Percentiles rank a stretch among this genome's conserved stretches.
Conservation (phyloP, 2,888 invertebrate species). For the Leucoma salicis region DNA sequence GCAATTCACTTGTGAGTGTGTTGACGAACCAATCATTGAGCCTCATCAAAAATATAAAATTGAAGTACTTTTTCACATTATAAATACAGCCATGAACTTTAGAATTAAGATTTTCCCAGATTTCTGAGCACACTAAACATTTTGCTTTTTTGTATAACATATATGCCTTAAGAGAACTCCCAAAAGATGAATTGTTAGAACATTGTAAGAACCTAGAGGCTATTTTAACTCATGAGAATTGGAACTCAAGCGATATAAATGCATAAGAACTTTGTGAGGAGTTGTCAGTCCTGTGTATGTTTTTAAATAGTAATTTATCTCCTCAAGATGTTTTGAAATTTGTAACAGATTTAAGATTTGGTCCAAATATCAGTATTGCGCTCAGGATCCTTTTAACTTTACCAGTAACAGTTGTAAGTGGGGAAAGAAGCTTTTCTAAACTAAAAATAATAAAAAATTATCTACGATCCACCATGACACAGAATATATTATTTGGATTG, state of each 20-base stretch:
- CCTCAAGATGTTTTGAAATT: conserved; percentile 4
- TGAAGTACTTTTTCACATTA: conserved; percentile 9
- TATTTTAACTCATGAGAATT: conserved; percentile 7
- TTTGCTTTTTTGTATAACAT: background rate
- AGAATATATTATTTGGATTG: background rate
- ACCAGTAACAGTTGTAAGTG: conserved; percentile 8
- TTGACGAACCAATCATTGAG: conserved; percentile 10
- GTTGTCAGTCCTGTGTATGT: conserved; percentile 1
- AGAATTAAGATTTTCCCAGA: background rate
- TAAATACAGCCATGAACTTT: conserved; percentile 2
- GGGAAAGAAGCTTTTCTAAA: conserved; percentile 11
- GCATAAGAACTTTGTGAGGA: conserved; percentile 7
- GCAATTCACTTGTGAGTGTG: conserved; percentile 1
- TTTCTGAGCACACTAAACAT: background rate
- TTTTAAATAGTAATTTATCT: conserved; percentile 6
- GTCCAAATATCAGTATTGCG: conserved; percentile 6
- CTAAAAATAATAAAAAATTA: conserved; percentile 11
- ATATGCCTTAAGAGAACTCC: background rate
- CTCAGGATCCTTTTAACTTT: conserved; percentile 6
- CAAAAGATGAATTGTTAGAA: background rate
- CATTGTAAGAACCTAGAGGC: background rate
- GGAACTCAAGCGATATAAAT: conserved; percentile 3
- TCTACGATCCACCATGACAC: conserved; percentile 7
- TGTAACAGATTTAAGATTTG: conserved; percentile 6
- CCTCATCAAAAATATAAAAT: conserved; percentile 6